These are phyloP conservation scores for Lithosia quadra DNA, from an alignment of 2,888 invertebrate genomes.

Conservation along the genomic window DNA sequence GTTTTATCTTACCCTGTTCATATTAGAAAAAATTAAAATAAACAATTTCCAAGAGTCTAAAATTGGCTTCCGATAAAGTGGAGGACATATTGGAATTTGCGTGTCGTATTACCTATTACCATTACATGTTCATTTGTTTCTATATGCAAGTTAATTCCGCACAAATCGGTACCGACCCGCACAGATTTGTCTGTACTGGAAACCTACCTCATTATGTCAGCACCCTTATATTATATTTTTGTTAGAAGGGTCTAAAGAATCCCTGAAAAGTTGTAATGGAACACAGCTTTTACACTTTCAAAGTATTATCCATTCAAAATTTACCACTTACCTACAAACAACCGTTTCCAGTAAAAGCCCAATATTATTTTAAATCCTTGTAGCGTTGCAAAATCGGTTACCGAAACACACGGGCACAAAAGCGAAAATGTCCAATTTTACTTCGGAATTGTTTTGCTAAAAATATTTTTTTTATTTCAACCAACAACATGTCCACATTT, in stretches of 20 bases:
- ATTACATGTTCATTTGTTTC: too few relatives aligned
- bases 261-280: constrained; percentile 1
- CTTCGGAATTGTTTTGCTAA: constrained; percentile 58
- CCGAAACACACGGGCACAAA: constrained; percentile 53
- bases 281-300: not conserved
- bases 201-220: too few relatives aligned
- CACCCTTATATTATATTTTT: too few relatives aligned
- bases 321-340: constrained; percentile 23
- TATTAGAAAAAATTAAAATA: too few relatives aligned
- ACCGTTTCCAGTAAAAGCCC: constrained; percentile 39
- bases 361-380: constrained; percentile 52
- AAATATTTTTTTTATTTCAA: constrained; percentile 51
- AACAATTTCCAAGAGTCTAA: too few relatives aligned
- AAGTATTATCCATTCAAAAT: constrained; percentile 1
- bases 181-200: too few relatives aligned
- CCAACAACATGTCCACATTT: constrained; percentile 53
- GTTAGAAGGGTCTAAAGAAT: constrained; percentile 4
- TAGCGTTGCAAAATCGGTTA: constrained; percentile 45
- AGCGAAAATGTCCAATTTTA: constrained; percentile 58
- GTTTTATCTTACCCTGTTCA: too few relatives aligned
- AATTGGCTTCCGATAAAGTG: too few relatives aligned
- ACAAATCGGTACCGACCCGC: too few relatives aligned
- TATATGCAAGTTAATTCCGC: too few relatives aligned
- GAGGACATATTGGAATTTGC: too few relatives aligned
- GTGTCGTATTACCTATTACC: too few relatives aligned